A percentile compares a stretch with the other conserved stretches of the same genome.
Conservation (phyloP, 2,113 vertebrate species). For the Plestiodon gilberti region DNA sequence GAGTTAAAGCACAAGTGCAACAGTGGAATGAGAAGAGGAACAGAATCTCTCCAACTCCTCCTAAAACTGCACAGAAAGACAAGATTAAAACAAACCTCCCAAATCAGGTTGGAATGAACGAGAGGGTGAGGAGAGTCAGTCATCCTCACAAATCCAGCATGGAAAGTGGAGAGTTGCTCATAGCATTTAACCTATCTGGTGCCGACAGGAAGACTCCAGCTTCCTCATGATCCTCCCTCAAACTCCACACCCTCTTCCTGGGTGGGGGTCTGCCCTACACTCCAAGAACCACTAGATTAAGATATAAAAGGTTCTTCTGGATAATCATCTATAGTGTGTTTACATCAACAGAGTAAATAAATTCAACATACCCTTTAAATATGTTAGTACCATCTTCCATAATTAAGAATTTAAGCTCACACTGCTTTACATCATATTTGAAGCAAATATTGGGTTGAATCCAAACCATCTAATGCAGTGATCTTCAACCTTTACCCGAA, state of each 20-base stretch:
- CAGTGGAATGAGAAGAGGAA: neutral
- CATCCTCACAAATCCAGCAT: neutral
- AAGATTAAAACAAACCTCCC: neutral
- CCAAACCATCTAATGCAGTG: too few species aligned
- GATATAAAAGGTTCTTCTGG: too few species aligned
- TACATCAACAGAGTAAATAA: neutral
- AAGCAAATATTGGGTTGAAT: neutral
- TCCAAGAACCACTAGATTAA: neutral
- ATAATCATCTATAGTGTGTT: too few species aligned
- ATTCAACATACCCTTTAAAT: neutral
- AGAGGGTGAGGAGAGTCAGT: neutral
- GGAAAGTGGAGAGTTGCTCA: too few species aligned
- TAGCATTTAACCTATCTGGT: neutral
- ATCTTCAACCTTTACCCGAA: too few species aligned
- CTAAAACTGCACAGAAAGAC: neutral
- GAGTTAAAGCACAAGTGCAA: neutral
- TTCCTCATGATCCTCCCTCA: neutral
- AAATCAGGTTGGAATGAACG: neutral
- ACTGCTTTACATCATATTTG: neutral
- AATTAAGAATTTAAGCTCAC: neutral
- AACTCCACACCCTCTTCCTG: neutral
- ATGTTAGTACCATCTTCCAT: neutral
- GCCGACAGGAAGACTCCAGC: neutral
- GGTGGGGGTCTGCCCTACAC: neutral
- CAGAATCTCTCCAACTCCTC: neutral